These are phyloP conservation scores for Phrynosoma platyrhinos DNA, from an alignment of 2,113 vertebrate species.

Conservation along the genomic window DNA sequence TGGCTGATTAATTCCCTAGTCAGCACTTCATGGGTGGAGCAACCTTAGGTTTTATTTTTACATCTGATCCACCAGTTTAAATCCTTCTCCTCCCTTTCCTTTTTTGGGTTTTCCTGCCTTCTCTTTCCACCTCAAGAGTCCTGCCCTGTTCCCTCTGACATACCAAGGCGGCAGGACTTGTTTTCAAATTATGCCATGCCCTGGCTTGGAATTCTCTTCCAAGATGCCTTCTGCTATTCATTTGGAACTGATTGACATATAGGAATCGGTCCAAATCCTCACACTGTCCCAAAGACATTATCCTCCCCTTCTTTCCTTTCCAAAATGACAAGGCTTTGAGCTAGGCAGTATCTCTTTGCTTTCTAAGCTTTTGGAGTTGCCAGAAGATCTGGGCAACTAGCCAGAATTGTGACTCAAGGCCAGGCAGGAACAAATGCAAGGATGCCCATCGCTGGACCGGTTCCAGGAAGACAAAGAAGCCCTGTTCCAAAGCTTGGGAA, in stretches of 20 bases:
- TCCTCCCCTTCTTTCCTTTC: neutral
- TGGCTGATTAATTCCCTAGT: neutral
- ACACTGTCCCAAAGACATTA: neutral
- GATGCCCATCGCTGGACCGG: too few relatives aligned
- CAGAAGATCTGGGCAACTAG: neutral
- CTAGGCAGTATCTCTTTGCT: rapidly evolving
- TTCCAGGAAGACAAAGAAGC: too few relatives aligned
- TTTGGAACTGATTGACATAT: neutral
- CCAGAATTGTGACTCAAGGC: neutral
- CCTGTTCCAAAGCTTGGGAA: too few relatives aligned
- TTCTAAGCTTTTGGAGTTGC: neutral
- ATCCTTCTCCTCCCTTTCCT: too few relatives aligned
- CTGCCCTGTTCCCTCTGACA: too few relatives aligned
- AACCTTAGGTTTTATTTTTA: neutral
- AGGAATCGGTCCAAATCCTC: neutral
- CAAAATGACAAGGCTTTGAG: neutral
- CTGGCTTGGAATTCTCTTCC: neutral
- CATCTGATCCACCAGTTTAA: neutral
- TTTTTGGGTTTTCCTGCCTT: neutral
- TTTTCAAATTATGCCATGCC: neutral
- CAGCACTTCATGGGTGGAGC: neutral
- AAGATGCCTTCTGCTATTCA: neutral
- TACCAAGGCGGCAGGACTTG: too few relatives aligned
- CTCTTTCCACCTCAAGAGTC: neutral
- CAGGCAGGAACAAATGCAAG: neutral